Conservation (phyloP, 2,797 vertebrate genomes). For the Pangasius djambal region DNA sequence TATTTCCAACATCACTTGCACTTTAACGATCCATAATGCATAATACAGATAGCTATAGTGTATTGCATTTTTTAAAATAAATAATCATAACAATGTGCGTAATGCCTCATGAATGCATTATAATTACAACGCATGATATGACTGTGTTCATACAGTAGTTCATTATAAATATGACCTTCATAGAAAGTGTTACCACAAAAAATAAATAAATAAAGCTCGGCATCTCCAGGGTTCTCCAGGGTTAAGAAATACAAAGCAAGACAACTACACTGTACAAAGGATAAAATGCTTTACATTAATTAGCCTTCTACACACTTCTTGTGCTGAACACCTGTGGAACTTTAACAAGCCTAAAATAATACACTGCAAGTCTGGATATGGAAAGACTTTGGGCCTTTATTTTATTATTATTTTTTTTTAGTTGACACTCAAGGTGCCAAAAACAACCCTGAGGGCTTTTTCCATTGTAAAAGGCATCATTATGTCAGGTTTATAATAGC, state of each 20-base stretch:
- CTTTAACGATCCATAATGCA: background rate
- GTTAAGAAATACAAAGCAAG: background rate
- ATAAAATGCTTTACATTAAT: background rate
- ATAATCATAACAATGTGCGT: background rate
- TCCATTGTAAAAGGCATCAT: conserved; percentile 23
- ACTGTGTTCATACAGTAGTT: background rate
- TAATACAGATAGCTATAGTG: background rate
- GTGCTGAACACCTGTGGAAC: conserved; percentile 15
- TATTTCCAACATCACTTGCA: background rate
- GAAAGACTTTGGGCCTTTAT: background rate
- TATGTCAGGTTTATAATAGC: conserved; percentile 20
- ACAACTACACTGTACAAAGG: background rate
- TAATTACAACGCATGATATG: background rate
- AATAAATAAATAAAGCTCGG: background rate
- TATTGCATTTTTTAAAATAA: background rate
- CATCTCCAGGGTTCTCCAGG: background rate
- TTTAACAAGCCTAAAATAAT: conserved; percentile 24
- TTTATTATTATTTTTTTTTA: background rate
- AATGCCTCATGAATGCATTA: background rate
- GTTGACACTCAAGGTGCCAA: background rate
- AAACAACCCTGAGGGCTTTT: conserved; percentile 23
- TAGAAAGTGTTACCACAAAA: background rate
- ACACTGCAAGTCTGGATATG: conserved; percentile 12
- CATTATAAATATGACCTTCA: background rate
- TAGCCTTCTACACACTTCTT: background rate